Conservation (phyloP, 2,113 vertebrate genomes). For the Microcebus ravelobensis region DNA sequence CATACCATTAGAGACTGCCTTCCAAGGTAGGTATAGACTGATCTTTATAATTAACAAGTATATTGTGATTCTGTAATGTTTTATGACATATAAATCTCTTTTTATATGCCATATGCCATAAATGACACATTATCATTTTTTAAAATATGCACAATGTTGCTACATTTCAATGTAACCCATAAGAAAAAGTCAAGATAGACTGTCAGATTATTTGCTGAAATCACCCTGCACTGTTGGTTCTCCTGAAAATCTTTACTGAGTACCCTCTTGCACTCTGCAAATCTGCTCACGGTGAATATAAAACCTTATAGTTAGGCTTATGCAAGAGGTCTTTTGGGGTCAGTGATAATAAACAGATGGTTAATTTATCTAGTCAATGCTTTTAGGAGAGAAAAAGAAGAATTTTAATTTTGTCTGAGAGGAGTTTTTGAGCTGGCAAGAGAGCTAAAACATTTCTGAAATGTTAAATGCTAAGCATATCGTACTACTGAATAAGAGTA, state of each 20-base stretch:
- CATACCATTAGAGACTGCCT: neutral
- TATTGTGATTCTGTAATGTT: neutral
- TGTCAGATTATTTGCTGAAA: constrained; percentile 17
- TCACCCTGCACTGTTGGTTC: neutral
- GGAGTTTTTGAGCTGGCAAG: constrained; percentile 4
- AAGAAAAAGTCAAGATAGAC: constrained; percentile 20
- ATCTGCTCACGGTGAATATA: neutral
- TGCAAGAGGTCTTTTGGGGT: neutral
- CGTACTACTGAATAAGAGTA: neutral
- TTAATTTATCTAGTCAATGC: neutral
- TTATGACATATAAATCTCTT: neutral
- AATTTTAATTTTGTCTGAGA: neutral
- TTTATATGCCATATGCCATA: neutral
- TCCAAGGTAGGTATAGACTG: neutral
- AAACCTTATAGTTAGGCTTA: neutral
- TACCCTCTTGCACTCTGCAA: neutral
- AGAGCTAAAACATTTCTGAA: neutral
- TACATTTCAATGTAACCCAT: neutral
- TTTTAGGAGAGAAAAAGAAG: constrained; percentile 20
- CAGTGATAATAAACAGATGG: neutral
- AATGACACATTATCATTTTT: neutral
- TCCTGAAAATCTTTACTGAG: neutral
- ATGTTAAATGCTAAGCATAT: neutral
- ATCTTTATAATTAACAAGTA: neutral
- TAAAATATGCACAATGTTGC: neutral